These are phyloP conservation scores for Drosophila sechellia DNA, from an alignment of 1,140 invertebrate species.

Conservation along the genomic window DNA sequence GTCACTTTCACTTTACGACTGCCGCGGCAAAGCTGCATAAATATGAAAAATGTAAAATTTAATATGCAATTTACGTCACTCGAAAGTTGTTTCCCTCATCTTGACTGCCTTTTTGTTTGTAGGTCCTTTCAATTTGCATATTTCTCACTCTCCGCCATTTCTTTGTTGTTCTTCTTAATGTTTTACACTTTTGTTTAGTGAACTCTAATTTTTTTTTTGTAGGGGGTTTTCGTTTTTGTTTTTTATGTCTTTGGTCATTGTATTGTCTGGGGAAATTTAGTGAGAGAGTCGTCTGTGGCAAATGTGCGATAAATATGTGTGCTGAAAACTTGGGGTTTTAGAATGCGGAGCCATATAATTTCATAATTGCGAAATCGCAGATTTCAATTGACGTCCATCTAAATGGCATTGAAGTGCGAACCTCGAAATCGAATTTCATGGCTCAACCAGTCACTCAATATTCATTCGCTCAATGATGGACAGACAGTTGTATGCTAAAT, in stretches of 20 bases:
- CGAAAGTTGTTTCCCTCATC: constrained; percentile 38
- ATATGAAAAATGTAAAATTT: constrained; percentile 82
- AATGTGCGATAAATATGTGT: constrained; percentile 50
- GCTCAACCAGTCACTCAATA: constrained; percentile 24
- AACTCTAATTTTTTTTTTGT: constrained; percentile 11
- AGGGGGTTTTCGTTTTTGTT: neutral
- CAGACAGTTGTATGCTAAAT: constrained; percentile 73
- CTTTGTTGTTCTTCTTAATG: constrained; percentile 47
- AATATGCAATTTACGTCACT: constrained; percentile 80
- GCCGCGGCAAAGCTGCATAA: constrained; percentile 64
- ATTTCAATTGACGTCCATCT: constrained; percentile 46
- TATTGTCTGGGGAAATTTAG: constrained; percentile 79
- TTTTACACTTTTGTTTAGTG: constrained; percentile 58
- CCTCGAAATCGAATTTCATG: constrained; percentile 9
- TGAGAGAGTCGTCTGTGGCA: constrained; percentile 33
- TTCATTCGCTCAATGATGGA: constrained; percentile 37
- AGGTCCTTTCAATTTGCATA: constrained; percentile 75
- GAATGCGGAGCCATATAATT: constrained; percentile 9
- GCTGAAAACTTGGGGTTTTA: neutral
- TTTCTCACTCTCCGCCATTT: constrained; percentile 26
- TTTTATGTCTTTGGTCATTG: constrained; percentile 62
- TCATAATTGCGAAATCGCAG: constrained; percentile 63
- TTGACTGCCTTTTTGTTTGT: constrained; percentile 5
- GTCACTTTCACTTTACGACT: constrained; percentile 80
- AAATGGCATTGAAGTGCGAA: constrained; percentile 35